Conservation (phyloP, 2,888 invertebrate species). For the Caenorhabditis angaria region DNA sequence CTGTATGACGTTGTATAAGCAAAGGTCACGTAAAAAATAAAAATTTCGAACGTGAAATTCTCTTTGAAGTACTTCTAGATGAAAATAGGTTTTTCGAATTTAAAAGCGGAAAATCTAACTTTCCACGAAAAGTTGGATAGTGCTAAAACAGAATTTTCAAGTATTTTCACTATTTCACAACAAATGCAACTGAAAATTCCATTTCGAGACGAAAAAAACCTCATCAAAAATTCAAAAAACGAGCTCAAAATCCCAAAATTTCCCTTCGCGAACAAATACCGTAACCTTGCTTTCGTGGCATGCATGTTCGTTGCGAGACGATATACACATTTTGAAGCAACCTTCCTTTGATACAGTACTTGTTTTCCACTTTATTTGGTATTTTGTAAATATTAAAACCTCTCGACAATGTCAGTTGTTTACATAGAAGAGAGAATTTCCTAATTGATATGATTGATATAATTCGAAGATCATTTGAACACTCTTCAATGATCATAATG, state of each 20-base stretch:
- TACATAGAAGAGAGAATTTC: background rate
- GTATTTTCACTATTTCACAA: background rate
- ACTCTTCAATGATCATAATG: background rate
- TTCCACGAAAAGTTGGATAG: no score
- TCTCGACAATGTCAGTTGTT: background rate
- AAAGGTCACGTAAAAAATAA: no score
- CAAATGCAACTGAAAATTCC: background rate
- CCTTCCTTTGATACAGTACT: background rate
- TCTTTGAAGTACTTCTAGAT: no score
- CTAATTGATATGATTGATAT: background rate
- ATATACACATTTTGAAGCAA: background rate
- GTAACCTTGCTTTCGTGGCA: background rate
- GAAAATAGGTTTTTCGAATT: no score
- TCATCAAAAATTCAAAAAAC: background rate
- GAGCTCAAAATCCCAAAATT: background rate
- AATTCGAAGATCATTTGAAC: background rate
- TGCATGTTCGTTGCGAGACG: background rate
- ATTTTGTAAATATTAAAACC: constrained; percentile 2
- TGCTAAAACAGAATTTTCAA: no score
- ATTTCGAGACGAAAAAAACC: background rate
- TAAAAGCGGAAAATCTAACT: no score
- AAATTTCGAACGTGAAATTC: no score
- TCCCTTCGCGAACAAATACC: background rate
- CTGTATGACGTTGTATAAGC: no score
- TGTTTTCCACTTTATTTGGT: background rate